Evolutionary conservation across 2,888 invertebrate species (phyloP).

Genomic region (Hirudinaria manillensis): DNA sequence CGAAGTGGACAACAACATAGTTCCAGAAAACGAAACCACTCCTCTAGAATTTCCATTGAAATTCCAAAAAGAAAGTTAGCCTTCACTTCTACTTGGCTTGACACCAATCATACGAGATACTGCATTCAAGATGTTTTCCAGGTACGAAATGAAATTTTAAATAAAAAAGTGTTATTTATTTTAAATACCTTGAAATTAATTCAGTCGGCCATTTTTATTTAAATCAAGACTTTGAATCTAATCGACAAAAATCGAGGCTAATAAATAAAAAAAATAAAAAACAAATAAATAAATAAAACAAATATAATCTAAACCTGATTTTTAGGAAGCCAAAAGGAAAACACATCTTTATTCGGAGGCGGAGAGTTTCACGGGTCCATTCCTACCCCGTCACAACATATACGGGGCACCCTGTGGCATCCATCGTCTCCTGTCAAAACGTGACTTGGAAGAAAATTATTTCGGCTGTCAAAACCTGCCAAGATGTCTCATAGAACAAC

Average conservation of each 20-base stretch:
- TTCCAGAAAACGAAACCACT: no score
- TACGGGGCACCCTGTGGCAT: slow-evolving; percentile 57
- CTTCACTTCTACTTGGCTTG: slow-evolving; percentile 51
- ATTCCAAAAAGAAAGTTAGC: slow-evolving; percentile 39
- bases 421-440: slow-evolving; percentile 52
- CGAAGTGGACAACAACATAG: no score
- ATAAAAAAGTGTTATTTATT: background rate
- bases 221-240: no score
- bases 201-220: no score
- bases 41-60: no score
- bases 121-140: slow-evolving; percentile 51
- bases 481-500: background rate
- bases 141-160: slow-evolving; percentile 43
- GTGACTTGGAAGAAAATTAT: slow-evolving; percentile 54
- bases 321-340: no score
- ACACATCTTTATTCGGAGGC: no score
- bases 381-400: slow-evolving; percentile 50
- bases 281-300: slow-evolving; percentile 18
- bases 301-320: no score
- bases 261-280: no score
- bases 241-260: no score
- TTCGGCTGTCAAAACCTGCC: slow-evolving; percentile 57
- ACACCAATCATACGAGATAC: slow-evolving; percentile 46
- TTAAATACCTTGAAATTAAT: no score
- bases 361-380: slow-evolving; percentile 44